Evolutionary conservation across 2,113 vertebrate genomes (phyloP).

Genomic region (Diglossa brunneiventris): DNA sequence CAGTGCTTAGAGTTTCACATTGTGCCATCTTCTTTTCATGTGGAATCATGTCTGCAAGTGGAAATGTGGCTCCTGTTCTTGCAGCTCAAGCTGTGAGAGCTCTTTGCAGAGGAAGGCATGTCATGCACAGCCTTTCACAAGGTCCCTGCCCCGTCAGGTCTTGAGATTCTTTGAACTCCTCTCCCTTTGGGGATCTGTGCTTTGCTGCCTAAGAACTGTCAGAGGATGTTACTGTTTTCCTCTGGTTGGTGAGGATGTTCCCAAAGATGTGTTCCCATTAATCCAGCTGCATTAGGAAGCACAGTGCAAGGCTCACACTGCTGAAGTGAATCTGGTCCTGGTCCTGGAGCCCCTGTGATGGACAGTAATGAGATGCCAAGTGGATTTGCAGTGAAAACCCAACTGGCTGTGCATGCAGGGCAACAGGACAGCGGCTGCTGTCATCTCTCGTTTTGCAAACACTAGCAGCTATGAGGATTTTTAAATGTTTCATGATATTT

Average conservation of each 20-base stretch:
- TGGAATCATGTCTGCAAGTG: background rate
- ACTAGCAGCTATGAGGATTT: background rate
- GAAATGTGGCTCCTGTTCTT: background rate
- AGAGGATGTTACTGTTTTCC: background rate
- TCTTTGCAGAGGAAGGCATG: background rate
- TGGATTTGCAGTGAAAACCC: background rate
- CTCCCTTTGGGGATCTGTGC: conserved; percentile 7
- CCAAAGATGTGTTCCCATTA: conserved; percentile 4
- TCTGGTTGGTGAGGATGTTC: conserved; percentile 14
- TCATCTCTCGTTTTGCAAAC: background rate
- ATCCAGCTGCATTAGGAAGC: background rate
- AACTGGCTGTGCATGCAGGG: background rate
- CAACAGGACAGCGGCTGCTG: background rate
- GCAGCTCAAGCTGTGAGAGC: conserved; percentile 21
- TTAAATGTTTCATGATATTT: background rate
- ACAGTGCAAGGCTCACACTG: background rate
- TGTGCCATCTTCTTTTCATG: background rate
- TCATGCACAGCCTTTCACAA: background rate
- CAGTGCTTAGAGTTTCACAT: background rate
- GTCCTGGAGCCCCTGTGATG: background rate
- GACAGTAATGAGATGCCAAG: conserved; percentile 26
- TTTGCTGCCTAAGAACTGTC: conserved; percentile 31
- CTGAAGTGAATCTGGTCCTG: background rate
- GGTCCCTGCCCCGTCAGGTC: conserved; percentile 13
- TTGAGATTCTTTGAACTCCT: conserved; percentile 9